phyloP scores from a whole-genome alignment of 2,113 vertebrate genomes.

The Podiceps cristatus region DNA sequence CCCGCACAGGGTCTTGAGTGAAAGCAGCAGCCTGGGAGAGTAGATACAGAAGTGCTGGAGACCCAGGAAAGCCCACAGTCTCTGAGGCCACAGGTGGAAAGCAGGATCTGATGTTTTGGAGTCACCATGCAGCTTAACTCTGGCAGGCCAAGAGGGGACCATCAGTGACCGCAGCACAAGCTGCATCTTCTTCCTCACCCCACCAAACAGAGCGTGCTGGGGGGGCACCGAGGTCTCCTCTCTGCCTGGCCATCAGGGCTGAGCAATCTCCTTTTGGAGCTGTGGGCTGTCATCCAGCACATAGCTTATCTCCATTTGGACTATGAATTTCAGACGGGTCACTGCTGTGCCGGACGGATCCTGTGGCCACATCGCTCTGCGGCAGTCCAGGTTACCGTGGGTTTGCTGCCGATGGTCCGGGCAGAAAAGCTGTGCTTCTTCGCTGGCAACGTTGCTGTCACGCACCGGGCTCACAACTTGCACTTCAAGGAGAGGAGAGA shows the following conservation, averaged over 20 bases:
- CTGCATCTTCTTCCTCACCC: not conserved
- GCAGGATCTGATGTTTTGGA: not conserved
- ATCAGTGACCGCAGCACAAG: not conserved
- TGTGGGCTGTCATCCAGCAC: not conserved
- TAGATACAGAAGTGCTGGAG: not conserved
- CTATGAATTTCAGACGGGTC: fast-evolving
- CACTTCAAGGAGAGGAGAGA: not conserved
- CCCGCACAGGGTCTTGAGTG: not conserved
- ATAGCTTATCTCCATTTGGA: not conserved
- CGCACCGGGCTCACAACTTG: fast-evolving
- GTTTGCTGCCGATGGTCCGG: not conserved
- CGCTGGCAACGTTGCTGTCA: fast-evolving
- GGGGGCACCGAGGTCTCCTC: not conserved
- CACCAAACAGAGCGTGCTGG: fast-evolving
- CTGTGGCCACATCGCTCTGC: fast-evolving
- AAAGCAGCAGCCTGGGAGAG: not conserved
- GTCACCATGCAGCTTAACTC: not conserved
- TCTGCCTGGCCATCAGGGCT: not conserved
- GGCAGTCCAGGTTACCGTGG: fast-evolving
- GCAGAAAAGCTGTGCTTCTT: not conserved
- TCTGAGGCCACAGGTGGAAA: not conserved
- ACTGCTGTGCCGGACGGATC: fast-evolving
- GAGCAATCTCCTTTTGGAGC: not conserved
- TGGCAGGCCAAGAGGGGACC: not conserved
- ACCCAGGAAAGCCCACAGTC: fast-evolving